Conservation (phyloP, 2,797 vertebrate genomes). For the Menidia menidia region DNA sequence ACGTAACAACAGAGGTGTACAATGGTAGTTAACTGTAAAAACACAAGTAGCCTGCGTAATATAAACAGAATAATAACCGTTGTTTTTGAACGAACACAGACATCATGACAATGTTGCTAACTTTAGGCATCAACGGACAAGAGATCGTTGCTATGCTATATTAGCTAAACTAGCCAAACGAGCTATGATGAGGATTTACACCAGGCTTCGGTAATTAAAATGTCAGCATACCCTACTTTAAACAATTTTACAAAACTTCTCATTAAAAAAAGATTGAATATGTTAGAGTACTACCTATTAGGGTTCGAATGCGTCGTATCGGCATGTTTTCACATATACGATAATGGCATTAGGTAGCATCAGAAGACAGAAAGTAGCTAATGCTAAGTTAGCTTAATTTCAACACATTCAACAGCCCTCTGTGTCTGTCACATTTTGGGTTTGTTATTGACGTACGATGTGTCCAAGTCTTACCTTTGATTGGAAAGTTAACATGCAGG, state of each 20-base stretch:
- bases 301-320: neutral
- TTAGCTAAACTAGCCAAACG: slow-evolving; percentile 52
- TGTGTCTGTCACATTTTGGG: neutral
- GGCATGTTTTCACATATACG: slow-evolving; percentile 8
- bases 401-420: neutral
- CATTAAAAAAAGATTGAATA: fast-evolving
- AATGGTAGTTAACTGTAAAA: neutral
- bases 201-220: neutral
- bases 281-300: neutral
- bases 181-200: slow-evolving; percentile 26
- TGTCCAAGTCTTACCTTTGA: slow-evolving; percentile 54
- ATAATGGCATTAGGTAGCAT: slow-evolving; percentile 19
- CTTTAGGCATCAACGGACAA: slow-evolving; percentile 3
- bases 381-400: slow-evolving; percentile 63
- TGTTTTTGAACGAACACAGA: neutral
- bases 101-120: slow-evolving; percentile 8
- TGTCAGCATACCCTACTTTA: neutral
- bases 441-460: fast-evolving
- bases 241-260: fast-evolving
- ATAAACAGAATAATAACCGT: no score
- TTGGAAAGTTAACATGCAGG: slow-evolving; percentile 52
- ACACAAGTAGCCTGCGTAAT: neutral
- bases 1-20: neutral
- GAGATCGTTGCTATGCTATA: slow-evolving; percentile 39
- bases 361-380: slow-evolving; percentile 38